Percentiles rank a stretch among this genome's conserved stretches.
Evolutionary conservation across 1,140 invertebrate genomes (phyloP).

Genomic region (Drosophila bifasciata): DNA sequence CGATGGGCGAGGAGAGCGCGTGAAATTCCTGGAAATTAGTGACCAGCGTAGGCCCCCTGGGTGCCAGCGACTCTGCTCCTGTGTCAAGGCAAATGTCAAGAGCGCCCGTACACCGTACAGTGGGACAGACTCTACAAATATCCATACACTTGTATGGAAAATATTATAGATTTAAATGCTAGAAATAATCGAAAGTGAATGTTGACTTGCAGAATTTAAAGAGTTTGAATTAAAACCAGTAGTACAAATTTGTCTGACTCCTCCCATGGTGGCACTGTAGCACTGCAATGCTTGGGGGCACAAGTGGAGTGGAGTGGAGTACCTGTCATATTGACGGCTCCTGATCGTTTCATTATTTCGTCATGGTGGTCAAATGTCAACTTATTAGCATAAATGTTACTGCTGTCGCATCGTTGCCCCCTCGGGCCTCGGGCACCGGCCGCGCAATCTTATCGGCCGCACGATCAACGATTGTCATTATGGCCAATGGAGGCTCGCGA

Average conservation of each 20-base stretch:
- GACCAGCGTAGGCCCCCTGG: slow-evolving; percentile 36
- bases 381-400: slow-evolving; percentile 79
- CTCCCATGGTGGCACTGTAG: not conserved
- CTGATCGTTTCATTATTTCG: slow-evolving; percentile 80
- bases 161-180: not conserved
- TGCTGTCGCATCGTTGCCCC: slow-evolving; percentile 53
- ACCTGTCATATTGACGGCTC: slow-evolving; percentile 66
- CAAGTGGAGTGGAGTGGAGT: too few relatives aligned
- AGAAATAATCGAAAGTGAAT: not conserved
- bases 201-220: not conserved
- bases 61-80: slow-evolving; percentile 39
- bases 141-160: too few relatives aligned
- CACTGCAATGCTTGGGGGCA: too few relatives aligned
- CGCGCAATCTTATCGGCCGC: slow-evolving; percentile 60
- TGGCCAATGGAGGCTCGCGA: slow-evolving; percentile 45
- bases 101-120: slow-evolving; percentile 19
- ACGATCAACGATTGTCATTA: slow-evolving; percentile 76
- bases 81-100: slow-evolving; percentile 71
- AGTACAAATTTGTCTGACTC: too few relatives aligned
- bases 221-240: not conserved
- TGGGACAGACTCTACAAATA: slow-evolving; percentile 7
- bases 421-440: slow-evolving; percentile 33
- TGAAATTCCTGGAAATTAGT: slow-evolving; percentile 74
- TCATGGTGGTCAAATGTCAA: slow-evolving; percentile 82
- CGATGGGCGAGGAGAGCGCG: slow-evolving; percentile 59